A percentile compares a stretch with the other conserved stretches of the same genome.
phyloP scores from a whole-genome alignment of 2,113 vertebrate genomes.

The Telmatochromis sp. region DNA sequence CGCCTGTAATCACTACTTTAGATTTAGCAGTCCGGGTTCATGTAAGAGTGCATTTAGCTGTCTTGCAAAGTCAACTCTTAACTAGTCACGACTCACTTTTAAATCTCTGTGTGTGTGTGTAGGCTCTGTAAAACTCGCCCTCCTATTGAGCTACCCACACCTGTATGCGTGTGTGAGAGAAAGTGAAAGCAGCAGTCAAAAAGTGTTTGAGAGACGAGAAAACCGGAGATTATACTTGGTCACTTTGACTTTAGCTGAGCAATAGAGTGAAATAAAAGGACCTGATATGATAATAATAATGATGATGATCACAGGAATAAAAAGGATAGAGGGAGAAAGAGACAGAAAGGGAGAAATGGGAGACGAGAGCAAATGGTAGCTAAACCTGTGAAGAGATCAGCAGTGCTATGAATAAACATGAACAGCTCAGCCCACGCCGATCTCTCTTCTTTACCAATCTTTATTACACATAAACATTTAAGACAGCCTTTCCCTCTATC shows the following conservation, averaged over 20 bases:
- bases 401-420: conserved; percentile 60
- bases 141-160: conserved; percentile 7
- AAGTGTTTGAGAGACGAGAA: not conserved
- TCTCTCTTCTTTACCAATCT: conserved; percentile 20
- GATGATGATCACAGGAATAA: not conserved
- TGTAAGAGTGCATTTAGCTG: not conserved
- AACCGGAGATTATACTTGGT: not conserved
- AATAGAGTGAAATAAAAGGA: not conserved
- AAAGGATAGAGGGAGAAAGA: not conserved
- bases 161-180: not conserved
- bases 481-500: not conserved
- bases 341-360: not conserved
- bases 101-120: not conserved
- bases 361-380: conserved; percentile 14
- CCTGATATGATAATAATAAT: not conserved
- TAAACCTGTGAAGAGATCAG: conserved; percentile 46
- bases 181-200: not conserved
- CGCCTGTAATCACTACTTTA: not conserved
- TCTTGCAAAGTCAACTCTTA: not conserved
- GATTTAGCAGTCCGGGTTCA: not conserved
- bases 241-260: not conserved
- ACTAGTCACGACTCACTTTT: conserved; percentile 34
- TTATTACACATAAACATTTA: conserved; percentile 10
- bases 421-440: conserved; percentile 39
- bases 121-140: not conserved